Evolutionary conservation across 2,797 vertebrate genomes (phyloP).

Genomic region (Kryptopterus vitreolus): DNA sequence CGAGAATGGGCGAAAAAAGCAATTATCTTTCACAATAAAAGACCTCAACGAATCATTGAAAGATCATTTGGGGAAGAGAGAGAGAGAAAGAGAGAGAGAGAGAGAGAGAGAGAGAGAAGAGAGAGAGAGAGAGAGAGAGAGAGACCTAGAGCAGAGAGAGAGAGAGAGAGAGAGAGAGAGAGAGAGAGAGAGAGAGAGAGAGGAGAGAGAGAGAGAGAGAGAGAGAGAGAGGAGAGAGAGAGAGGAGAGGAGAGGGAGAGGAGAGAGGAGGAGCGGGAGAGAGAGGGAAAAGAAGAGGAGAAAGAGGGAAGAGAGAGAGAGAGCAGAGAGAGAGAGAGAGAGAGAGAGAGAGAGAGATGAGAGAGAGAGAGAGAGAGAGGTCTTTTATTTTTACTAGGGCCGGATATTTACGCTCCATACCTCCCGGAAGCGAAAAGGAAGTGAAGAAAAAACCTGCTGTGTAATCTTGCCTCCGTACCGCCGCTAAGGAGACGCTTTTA

Average conservation of each 20-base stretch:
- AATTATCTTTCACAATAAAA: constrained; percentile 35
- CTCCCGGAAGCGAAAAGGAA: constrained; percentile 28
- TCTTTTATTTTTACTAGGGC: constrained; percentile 39
- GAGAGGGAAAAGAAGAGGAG: no score
- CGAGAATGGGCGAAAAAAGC: neutral
- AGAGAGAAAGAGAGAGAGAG: rapidly evolving
- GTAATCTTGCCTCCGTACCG: constrained; percentile 66
- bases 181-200: neutral
- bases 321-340: no score
- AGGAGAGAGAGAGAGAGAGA: rapidly evolving
- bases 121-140: neutral
- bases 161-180: neutral
- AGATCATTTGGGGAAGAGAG: neutral
- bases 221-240: neutral
- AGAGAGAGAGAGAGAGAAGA: neutral
- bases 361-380: neutral
- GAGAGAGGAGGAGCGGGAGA: no score
- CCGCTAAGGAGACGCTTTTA: neutral
- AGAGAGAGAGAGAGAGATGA: neutral
- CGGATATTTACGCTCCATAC: neutral
- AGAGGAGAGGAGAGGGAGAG: neutral
- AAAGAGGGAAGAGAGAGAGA: neutral
- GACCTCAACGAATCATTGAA: neutral
- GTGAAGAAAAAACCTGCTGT: constrained; percentile 71
- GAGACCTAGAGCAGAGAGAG: neutral